These are phyloP conservation scores for Berghia stephanieae DNA, from an alignment of 1,140 invertebrate species.

Conservation along the genomic window DNA sequence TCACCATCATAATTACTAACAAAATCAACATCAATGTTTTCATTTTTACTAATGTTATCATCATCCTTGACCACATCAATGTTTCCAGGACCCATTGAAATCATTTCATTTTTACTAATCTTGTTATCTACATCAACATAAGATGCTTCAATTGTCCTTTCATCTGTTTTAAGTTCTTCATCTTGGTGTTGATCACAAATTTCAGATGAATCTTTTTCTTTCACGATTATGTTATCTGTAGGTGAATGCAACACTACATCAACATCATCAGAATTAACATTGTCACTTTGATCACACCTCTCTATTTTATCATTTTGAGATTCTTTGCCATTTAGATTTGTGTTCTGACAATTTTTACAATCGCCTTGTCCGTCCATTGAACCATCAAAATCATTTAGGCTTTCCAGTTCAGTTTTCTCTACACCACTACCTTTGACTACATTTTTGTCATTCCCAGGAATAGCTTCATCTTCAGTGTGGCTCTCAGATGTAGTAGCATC, in stretches of 20 bases:
- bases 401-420: too few species aligned
- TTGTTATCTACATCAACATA: too few species aligned
- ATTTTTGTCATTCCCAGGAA: not conserved
- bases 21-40: too few species aligned
- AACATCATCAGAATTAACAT: slow-evolving; percentile 10
- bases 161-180: not conserved
- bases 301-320: not conserved
- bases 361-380: too few species aligned
- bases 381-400: too few species aligned
- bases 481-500: not conserved
- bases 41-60: not conserved
- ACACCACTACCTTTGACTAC: too few species aligned
- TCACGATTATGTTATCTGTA: not conserved
- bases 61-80: not conserved
- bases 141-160: not conserved
- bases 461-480: not conserved
- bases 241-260: too few species aligned
- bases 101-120: too few species aligned
- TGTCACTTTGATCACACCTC: not conserved
- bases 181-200: not conserved
- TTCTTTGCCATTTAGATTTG: too few species aligned
- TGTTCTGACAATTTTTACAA: too few species aligned
- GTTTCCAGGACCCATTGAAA: not conserved
- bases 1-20: too few species aligned
- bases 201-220: not conserved